phyloP scores from a whole-genome alignment of 2,113 vertebrate species.

The Paraplagusia blochii region DNA sequence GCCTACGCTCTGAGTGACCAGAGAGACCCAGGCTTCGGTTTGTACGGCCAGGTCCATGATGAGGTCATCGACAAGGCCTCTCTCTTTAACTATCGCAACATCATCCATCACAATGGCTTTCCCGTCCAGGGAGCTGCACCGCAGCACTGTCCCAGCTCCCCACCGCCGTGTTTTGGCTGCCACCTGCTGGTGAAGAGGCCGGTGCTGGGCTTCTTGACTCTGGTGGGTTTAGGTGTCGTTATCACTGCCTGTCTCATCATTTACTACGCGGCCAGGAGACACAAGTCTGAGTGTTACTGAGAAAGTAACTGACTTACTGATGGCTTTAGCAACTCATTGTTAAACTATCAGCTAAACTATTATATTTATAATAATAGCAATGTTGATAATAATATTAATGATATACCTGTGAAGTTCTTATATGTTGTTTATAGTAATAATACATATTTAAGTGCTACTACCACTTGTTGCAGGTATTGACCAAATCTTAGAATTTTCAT shows the following conservation, averaged over 20 bases:
- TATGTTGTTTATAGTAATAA: no score
- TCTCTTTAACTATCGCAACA: slow-evolving; percentile 83
- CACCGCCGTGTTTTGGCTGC: slow-evolving; percentile 70
- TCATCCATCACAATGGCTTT: slow-evolving; percentile 88
- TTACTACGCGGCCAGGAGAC: slow-evolving; percentile 83
- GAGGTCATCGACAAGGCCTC: slow-evolving; percentile 85
- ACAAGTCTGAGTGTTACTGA: slow-evolving; percentile 69
- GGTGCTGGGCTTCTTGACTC: slow-evolving; percentile 83
- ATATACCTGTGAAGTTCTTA: no score
- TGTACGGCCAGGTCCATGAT: slow-evolving; percentile 83
- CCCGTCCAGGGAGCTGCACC: slow-evolving; percentile 60
- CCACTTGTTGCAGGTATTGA: no score
- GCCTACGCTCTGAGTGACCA: slow-evolving; percentile 89
- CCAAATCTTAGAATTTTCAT: no score
- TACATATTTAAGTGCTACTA: no score
- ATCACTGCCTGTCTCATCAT: slow-evolving; percentile 82
- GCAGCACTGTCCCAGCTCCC: slow-evolving; percentile 71
- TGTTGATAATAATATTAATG: no score
- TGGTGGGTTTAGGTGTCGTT: slow-evolving; percentile 81
- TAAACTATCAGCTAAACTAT: no score
- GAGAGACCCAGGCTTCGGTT: slow-evolving; percentile 84
- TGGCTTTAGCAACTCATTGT: no score
- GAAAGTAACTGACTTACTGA: no score
- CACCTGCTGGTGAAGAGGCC: slow-evolving; percentile 76
- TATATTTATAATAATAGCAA: no score